A percentile compares a stretch with the other conserved stretches of the same genome.
phyloP scores from a whole-genome alignment of 2,113 vertebrate genomes.

The Zosterops borbonicus region DNA sequence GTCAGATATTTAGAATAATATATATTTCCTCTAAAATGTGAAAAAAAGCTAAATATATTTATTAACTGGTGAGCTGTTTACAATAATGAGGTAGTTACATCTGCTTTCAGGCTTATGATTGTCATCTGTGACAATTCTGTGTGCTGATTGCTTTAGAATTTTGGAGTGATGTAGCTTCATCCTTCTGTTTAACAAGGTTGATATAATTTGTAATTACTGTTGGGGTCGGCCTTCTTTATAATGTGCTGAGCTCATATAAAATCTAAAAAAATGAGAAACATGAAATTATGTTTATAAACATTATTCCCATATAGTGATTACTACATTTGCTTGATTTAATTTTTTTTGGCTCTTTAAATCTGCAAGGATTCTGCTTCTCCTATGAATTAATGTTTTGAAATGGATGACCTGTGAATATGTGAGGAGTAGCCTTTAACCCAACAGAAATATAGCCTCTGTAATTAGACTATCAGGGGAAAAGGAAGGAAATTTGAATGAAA shows the following conservation, averaged over 20 bases:
- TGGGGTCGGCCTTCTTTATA: conserved; percentile 20
- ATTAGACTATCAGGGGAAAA: conserved; percentile 6
- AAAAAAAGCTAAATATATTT: conserved; percentile 42
- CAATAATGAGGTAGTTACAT: conserved; percentile 34
- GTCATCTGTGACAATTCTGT: conserved; percentile 51
- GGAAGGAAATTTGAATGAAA: conserved; percentile 21
- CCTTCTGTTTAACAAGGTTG: conserved; percentile 28
- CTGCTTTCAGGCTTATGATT: conserved; percentile 51
- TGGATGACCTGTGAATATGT: not conserved
- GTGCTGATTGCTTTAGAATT: conserved; percentile 45
- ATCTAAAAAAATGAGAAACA: not conserved
- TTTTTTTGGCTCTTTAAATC: not conserved
- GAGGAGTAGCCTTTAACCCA: conserved; percentile 18
- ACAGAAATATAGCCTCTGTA: conserved; percentile 22
- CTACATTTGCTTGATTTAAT: not conserved
- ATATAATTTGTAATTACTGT: conserved; percentile 49
- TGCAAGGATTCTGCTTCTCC: not conserved
- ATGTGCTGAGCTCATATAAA: conserved; percentile 34
- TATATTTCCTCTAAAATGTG: conserved; percentile 11
- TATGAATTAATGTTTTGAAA: not conserved
- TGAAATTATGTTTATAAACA: not conserved
- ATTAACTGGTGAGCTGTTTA: conserved; percentile 34
- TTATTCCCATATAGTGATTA: not conserved
- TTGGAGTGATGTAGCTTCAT: not conserved
- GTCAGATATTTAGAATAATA: not conserved